phyloP scores from a whole-genome alignment of 2,888 invertebrate species.

The Drosophila kokeensis region DNA sequence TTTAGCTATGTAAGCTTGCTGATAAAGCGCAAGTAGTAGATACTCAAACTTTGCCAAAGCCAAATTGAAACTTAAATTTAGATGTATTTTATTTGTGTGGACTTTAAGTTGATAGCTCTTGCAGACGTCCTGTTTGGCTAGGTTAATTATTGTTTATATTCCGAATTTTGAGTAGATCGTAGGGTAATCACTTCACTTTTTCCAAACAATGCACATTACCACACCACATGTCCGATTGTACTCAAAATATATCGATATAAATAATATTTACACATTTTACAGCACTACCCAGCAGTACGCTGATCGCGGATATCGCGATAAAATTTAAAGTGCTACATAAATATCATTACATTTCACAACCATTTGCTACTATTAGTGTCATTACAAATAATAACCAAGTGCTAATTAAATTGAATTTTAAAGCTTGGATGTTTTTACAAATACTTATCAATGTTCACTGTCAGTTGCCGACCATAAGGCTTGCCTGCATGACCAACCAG shows the following conservation, averaged over 20 bases:
- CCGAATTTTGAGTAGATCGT: constrained; percentile 34
- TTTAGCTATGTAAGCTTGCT: constrained; percentile 15
- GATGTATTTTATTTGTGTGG: background rate
- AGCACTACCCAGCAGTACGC: constrained; percentile 5
- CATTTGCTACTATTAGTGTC: background rate
- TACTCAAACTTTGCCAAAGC: constrained; percentile 21
- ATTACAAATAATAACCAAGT: background rate
- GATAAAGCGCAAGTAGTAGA: constrained; percentile 33
- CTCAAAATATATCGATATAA: constrained; percentile 26
- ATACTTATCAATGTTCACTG: background rate
- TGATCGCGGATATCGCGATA: background rate
- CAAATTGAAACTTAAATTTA: constrained; percentile 8
- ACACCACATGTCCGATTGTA: constrained; percentile 10
- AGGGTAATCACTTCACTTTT: constrained; percentile 17
- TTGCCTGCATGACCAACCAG: background rate
- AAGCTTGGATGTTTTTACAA: background rate
- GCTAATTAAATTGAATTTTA: background rate
- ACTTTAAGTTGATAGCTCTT: background rate
- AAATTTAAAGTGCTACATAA: background rate
- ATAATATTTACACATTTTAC: background rate
- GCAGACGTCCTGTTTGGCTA: background rate
- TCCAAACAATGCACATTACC: constrained; percentile 38
- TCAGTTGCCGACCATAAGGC: background rate
- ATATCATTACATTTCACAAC: background rate
- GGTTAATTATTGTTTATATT: constrained; percentile 5